phyloP scores from a whole-genome alignment of 2,888 invertebrate genomes.

The Macrosoma leucophasiata region DNA sequence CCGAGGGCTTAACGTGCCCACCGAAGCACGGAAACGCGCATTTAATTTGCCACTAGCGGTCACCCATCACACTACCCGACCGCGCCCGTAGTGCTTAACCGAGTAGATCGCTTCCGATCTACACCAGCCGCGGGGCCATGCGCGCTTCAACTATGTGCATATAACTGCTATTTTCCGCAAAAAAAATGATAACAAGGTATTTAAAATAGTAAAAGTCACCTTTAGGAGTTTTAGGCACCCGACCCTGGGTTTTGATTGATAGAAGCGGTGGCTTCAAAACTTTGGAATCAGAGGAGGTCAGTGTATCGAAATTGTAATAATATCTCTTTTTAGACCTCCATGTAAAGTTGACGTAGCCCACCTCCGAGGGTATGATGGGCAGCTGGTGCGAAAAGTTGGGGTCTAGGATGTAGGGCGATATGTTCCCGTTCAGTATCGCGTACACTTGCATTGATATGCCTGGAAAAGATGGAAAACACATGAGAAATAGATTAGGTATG shows the following conservation, averaged over 20 bases:
- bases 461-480: too few species aligned
- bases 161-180: too few species aligned
- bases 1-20: too few species aligned
- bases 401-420: constrained; percentile 89
- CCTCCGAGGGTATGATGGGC: constrained; percentile 94
- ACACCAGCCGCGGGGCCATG: too few species aligned
- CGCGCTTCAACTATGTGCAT: too few species aligned
- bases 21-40: too few species aligned
- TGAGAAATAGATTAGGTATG: too few species aligned
- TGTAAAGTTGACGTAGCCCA: constrained; percentile 92
- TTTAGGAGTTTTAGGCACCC: constrained; percentile 90
- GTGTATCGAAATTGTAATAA: constrained; percentile 89
- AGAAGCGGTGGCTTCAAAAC: constrained; percentile 91
- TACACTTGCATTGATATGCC: constrained; percentile 92
- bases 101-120: too few species aligned
- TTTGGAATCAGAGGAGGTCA: constrained; percentile 89
- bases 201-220: constrained; percentile 64
- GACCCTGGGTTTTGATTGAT: constrained; percentile 89
- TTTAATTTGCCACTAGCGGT: too few species aligned
- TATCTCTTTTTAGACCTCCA: constrained; percentile 92
- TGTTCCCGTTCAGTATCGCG: constrained; percentile 91
- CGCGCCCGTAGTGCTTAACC: too few species aligned
- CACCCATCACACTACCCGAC: too few species aligned
- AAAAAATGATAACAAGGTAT: too few species aligned
- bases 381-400: constrained; percentile 93